Conservation (phyloP, 2,113 vertebrate genomes). For the Otis tarda region DNA sequence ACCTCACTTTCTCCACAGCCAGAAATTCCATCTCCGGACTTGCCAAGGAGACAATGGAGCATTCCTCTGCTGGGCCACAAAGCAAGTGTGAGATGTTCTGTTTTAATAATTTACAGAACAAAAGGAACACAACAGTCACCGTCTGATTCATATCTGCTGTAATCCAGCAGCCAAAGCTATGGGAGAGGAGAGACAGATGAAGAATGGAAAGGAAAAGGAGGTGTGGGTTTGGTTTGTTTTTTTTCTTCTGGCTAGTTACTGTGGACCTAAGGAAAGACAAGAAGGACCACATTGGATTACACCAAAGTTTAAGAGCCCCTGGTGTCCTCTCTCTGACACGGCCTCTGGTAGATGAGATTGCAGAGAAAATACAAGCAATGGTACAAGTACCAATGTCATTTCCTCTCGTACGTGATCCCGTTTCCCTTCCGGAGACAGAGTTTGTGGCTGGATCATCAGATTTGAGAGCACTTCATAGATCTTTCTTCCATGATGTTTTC, state of each 20-base stretch:
- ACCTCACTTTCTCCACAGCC: slow-evolving; percentile 51
- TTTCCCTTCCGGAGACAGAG: neutral
- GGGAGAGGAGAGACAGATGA: neutral
- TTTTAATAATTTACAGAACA: slow-evolving; percentile 53
- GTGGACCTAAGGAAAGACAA: neutral
- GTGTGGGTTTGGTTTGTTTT: neutral
- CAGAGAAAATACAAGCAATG: neutral
- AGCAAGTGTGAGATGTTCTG: slow-evolving; percentile 57
- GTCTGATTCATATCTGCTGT: slow-evolving; percentile 40
- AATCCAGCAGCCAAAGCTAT: slow-evolving; percentile 2
- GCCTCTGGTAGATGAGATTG: neutral
- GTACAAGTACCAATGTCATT: neutral
- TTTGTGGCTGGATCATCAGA: neutral
- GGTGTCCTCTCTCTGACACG: neutral
- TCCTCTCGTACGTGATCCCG: rapidly evolving
- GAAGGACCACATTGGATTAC: neutral
- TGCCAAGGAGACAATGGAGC: slow-evolving; percentile 28
- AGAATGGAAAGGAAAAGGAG: slow-evolving; percentile 5
- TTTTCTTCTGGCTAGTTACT: neutral
- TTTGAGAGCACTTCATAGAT: neutral
- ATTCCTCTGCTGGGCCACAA: slow-evolving; percentile 26
- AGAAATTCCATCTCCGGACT: slow-evolving; percentile 27
- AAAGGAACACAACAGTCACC: slow-evolving; percentile 25
- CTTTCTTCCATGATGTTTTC: neutral
- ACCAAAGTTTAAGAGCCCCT: neutral